Percentiles rank a stretch among this genome's conserved stretches.
phyloP scores from a whole-genome alignment of 2,113 vertebrate genomes.

The Hystrix brachyura region DNA sequence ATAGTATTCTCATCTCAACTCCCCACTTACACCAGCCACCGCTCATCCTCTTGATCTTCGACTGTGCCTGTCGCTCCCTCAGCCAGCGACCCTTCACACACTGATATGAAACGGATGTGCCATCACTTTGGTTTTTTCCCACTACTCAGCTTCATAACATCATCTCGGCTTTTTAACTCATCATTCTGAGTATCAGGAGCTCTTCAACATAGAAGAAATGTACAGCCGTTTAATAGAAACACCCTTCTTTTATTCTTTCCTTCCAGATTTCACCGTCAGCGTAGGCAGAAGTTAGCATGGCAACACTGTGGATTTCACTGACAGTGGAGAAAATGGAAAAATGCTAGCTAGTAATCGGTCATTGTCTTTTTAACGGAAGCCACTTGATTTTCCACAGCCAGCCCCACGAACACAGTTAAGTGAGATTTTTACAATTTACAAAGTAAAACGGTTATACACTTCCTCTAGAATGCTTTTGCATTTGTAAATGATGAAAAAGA shows the following conservation, averaged over 20 bases:
- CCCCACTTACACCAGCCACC: conserved; percentile 1
- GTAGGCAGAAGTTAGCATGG: conserved; percentile 51
- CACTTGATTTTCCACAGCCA: conserved; percentile 46
- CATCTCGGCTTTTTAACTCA: conserved; percentile 52
- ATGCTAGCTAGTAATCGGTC: conserved; percentile 46
- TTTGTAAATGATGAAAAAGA: conserved; percentile 35
- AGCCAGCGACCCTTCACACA: background rate
- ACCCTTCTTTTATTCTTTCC: background rate
- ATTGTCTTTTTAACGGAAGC: conserved; percentile 60
- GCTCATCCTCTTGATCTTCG: conserved; percentile 44
- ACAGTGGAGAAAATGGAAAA: conserved; percentile 53
- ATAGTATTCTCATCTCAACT: background rate
- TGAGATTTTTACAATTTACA: conserved; percentile 24
- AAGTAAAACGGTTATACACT: background rate
- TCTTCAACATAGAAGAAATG: conserved; percentile 60
- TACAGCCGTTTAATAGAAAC: conserved; percentile 27
- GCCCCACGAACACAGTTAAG: background rate
- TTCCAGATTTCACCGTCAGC: conserved; percentile 51
- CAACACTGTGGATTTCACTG: conserved; percentile 48
- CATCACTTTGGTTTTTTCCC: conserved; percentile 4
- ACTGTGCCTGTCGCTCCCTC: background rate
- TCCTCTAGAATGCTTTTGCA: background rate
- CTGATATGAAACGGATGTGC: background rate
- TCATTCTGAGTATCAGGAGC: conserved; percentile 35
- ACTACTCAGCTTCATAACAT: conserved; percentile 55